Evolutionary conservation across 2,797 vertebrate species (phyloP), one percentile per base, ranked within the genome.

Genomic region (Xenentodon cancila): DNA sequence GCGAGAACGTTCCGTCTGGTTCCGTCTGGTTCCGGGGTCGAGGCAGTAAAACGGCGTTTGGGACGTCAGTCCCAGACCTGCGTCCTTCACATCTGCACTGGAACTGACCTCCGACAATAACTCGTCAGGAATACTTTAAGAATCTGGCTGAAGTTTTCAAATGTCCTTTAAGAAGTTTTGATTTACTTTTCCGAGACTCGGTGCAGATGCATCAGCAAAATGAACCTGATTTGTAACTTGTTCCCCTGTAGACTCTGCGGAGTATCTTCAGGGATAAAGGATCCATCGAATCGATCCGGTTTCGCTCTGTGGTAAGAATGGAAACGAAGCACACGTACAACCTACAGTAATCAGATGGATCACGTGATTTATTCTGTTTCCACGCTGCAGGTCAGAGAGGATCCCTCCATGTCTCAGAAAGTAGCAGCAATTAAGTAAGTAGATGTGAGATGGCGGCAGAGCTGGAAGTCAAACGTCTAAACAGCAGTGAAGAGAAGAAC

Each of bases 231-330:
- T 5, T 30, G 55, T 46, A 19, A 7, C 19, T 20, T 40, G 1
- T 64, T 7, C 49, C 60, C 16, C 68, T 58, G 11, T 74, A 98
- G 97, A 92, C 68, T 1, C 84, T 98, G 84, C 91, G 88, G 52
- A 81, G 80, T 6, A 78, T 96, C 75, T 98, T 99, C 84, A 94
- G 80, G 81, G 93, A 92, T 5, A 90, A 94, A 54, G 97, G 97
- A 69, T 52, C 79, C 58, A 95, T 98, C 58, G 94, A 98, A 84
- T 96, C 96, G 9, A 73, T 97, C 65, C 94, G 97, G 9, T 98
- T 99, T 64, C 95, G 97, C 66, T 98, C 95, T 49, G 78, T 98
- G 94, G 97, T 98, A 94, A 25, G 92, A 84, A 2, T 37, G 9
- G 11, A 50, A 16, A 43, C n/a, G 2, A 30, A 20, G 37, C 15